These are phyloP conservation scores for Stichodactyla mertensii DNA, from an alignment of 64 coral and sea anemone species.

Conservation along the genomic window DNA sequence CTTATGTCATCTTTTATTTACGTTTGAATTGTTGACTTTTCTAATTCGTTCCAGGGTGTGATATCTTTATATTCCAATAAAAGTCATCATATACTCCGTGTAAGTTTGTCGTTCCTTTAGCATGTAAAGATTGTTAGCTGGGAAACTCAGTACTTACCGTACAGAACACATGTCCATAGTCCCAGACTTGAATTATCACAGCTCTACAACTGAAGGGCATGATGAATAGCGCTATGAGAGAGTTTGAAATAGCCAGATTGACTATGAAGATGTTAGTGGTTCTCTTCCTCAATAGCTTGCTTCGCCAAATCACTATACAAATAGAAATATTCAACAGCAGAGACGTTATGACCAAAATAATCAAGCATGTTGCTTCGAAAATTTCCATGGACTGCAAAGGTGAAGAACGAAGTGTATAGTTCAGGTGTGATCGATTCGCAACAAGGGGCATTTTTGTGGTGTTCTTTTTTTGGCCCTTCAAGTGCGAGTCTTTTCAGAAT, in stretches of 20 bases:
- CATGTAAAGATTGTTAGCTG: neutral
- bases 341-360: slow-evolving; percentile 42
- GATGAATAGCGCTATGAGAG: slow-evolving; percentile 53
- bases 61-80: too few relatives aligned
- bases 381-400: neutral
- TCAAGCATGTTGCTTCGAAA: slow-evolving; percentile 8
- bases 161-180: slow-evolving; percentile 57
- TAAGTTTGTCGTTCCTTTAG: too few relatives aligned
- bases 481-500: neutral
- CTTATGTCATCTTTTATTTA: too few relatives aligned
- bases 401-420: neutral
- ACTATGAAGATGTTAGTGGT: slow-evolving; percentile 86
- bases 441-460: neutral
- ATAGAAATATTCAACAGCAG: slow-evolving; percentile 60
- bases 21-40: too few relatives aligned
- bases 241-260: slow-evolving; percentile 77
- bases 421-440: neutral
- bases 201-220: slow-evolving; percentile 67
- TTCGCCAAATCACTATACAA: slow-evolving; percentile 57
- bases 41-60: too few relatives aligned
- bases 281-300: slow-evolving; percentile 44
- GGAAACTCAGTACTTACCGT: slow-evolving; percentile 41
- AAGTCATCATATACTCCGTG: too few relatives aligned
- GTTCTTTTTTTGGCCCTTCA: neutral
- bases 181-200: slow-evolving; percentile 45